These are phyloP conservation scores for Anableps anableps DNA, from an alignment of 2,797 vertebrate species.

Conservation along the genomic window DNA sequence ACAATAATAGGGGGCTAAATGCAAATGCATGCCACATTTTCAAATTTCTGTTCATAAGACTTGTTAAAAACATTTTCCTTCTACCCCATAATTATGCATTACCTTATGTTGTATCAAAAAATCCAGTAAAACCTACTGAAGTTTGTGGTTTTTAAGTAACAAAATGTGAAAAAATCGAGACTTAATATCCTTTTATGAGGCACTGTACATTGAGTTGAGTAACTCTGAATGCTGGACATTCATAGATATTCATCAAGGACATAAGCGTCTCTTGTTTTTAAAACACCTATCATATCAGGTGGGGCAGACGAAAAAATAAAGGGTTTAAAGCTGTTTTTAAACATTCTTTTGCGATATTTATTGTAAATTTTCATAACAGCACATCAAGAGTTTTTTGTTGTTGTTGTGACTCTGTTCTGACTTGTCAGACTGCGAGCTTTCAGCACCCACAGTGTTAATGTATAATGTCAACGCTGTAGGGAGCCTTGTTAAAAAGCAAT, in stretches of 20 bases:
- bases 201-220: not conserved
- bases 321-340: conserved; percentile 8
- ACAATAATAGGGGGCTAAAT: too few relatives aligned
- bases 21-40: not conserved
- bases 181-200: not conserved
- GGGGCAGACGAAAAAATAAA: not conserved
- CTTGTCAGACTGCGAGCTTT: conserved; percentile 74
- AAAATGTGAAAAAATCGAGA: not conserved
- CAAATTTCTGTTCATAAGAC: not conserved
- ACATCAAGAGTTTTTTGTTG: conserved; percentile 41
- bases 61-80: not conserved
- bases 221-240: not conserved
- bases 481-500: conserved; percentile 85
- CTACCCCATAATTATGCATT: not conserved
- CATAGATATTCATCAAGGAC: not conserved
- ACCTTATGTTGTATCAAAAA: not conserved
- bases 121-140: not conserved
- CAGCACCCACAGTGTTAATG: conserved; percentile 82
- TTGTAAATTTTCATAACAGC: conserved; percentile 50
- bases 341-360: conserved; percentile 3
- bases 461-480: conserved; percentile 81
- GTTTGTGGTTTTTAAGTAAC: not conserved
- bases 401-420: conserved; percentile 70
- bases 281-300: not conserved
- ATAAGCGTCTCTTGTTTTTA: not conserved